Evolutionary conservation across 2,797 vertebrate genomes (phyloP), one percentile per base, ranked within the genome.

Genomic region (Philypnodon macrostomus): DNA sequence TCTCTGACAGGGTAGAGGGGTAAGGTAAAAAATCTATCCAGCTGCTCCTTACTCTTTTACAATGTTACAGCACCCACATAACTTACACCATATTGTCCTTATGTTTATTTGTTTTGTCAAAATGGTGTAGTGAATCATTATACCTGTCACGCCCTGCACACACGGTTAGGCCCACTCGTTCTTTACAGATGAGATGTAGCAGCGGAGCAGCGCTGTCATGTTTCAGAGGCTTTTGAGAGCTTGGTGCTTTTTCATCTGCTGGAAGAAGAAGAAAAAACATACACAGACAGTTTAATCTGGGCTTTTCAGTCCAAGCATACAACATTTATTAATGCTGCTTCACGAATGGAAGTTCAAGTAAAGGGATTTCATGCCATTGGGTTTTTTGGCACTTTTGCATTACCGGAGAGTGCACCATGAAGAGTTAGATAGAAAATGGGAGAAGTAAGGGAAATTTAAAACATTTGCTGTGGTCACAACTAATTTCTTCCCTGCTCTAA

Each of bases 151-250:
- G 42, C 11, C 46, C 40, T 85, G 80, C 78, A 81, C 75, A 83
- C 77, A 75, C 71, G 63, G 65, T 71, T 70, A 78, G 63, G 65
- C 68, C 63, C 73, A 72, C 74, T 80, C 75, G 67, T 85, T 79
- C 59, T 79, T 80, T 76, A 71, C 79, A 81, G 74, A 83, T 83
- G 77, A 75, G 70, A 75, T 79, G 76, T 60, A 77, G 70, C 73
- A 54, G 60, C 68, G 64, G 70, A 81, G 71, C 73, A 23, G 64
- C 51, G 70, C 67, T 83, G 81, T 87, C 80, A 77, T 80, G 70
- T 77, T 70, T 59, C 65, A 29, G 38, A 61, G 58, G 62, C 77
- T 82, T 78, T 54, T 82, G 75, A 69, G 75, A 79, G 53, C 61
- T 51, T 44, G 39, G 52, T 59, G 63, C 57, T 65, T 60, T 59